A percentile compares a stretch with the other conserved stretches of the same genome.
These are phyloP conservation scores for Parauchenoglanis punctatus DNA, from an alignment of 2,797 vertebrate genomes.

Conservation along the genomic window DNA sequence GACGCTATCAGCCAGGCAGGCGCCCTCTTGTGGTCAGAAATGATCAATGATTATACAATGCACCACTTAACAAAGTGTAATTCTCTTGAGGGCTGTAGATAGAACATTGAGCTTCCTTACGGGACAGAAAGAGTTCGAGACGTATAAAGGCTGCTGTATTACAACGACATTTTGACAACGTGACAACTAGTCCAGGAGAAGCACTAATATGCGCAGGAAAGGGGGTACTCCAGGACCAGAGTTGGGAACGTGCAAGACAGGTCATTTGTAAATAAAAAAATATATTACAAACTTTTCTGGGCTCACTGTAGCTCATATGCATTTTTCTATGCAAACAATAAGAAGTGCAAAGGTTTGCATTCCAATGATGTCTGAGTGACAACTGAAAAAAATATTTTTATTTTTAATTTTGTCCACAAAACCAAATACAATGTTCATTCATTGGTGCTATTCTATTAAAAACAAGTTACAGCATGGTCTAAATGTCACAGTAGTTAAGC, in stretches of 20 bases:
- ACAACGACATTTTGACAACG: not conserved
- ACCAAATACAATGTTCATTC: not conserved
- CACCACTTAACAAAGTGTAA: not conserved
- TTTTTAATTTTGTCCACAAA: not conserved
- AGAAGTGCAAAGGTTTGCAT: not conserved
- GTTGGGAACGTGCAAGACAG: not conserved
- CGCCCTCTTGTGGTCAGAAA: slow-evolving; percentile 48
- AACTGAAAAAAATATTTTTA: not conserved
- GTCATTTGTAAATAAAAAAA: not conserved
- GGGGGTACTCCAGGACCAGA: not conserved
- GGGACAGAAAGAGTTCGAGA: not conserved
- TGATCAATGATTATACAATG: not conserved
- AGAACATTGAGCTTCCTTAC: not conserved
- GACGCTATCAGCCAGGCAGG: slow-evolving; percentile 22
- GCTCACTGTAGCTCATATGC: not conserved
- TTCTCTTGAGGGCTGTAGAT: not conserved
- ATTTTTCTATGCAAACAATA: not conserved
- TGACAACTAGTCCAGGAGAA: not conserved
- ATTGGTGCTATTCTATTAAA: not conserved
- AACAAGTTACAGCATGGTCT: not conserved
- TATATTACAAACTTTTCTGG: not conserved
- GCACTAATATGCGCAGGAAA: not conserved
- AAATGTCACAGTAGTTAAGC: not conserved
- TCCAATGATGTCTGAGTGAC: not conserved
- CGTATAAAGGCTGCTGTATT: not conserved